Percentiles rank a stretch among this genome's conserved stretches.
Evolutionary conservation across 1,140 invertebrate genomes (phyloP).

Genomic region (Pygmarrhopalites habei): DNA sequence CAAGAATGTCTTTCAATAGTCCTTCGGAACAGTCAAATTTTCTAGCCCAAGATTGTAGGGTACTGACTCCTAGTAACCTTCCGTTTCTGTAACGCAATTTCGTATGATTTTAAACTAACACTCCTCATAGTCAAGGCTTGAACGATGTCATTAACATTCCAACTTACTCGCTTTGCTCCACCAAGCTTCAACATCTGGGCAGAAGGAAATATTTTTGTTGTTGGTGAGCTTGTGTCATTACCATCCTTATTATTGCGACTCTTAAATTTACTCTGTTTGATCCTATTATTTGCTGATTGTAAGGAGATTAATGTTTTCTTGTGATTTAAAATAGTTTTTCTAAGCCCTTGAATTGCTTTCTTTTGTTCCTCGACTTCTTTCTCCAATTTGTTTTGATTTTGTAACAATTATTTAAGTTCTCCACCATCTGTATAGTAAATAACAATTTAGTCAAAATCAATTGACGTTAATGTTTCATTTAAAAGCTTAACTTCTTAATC

Average conservation of each 20-base stretch:
- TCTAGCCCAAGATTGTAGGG: background rate
- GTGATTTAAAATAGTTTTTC: background rate
- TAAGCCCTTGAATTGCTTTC: background rate
- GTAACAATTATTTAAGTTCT: too few species aligned
- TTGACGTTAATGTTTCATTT: too few species aligned
- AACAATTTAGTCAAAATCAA: too few species aligned
- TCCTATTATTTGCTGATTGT: background rate
- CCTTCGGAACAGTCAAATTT: constrained; percentile 8
- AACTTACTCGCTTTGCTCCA: background rate
- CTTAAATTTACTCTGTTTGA: too few species aligned
- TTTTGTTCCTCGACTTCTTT: too few species aligned
- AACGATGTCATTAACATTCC: constrained; percentile 10
- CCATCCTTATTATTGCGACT: too few species aligned
- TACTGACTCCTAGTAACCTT: constrained; percentile 7
- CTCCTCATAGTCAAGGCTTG: constrained; percentile 6
- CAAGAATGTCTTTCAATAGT: constrained; percentile 14
- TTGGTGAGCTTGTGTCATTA: background rate
- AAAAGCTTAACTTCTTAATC: too few species aligned
- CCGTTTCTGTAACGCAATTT: background rate
- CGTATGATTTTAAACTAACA: constrained; percentile 14
- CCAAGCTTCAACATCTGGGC: background rate
- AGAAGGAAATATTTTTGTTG: background rate
- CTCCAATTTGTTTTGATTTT: too few species aligned
- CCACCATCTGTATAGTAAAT: too few species aligned
- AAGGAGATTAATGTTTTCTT: background rate